Evolutionary conservation across 2,797 vertebrate species (phyloP).

Genomic region (Sciurus vulgaris): DNA sequence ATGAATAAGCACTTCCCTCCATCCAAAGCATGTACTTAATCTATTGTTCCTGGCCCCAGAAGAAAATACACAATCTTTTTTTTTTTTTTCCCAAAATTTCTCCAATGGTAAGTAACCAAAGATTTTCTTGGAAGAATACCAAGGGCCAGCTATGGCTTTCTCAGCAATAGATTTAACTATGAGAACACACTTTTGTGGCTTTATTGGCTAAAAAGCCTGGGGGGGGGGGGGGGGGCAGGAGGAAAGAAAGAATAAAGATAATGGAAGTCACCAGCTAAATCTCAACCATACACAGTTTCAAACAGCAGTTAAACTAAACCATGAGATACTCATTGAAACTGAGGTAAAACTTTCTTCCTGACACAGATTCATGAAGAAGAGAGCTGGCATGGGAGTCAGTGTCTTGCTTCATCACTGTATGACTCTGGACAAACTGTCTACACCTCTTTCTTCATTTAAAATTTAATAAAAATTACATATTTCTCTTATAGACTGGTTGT

Average conservation of each 20-base stretch:
- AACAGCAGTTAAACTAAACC: slow-evolving; percentile 37
- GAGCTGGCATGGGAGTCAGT: fast-evolving
- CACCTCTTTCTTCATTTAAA: not conserved
- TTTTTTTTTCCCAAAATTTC: not conserved
- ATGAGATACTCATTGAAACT: slow-evolving; percentile 44
- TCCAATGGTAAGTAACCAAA: not conserved
- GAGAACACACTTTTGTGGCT: not conserved
- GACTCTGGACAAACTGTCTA: not conserved
- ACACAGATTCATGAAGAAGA: not conserved
- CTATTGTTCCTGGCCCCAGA: not conserved
- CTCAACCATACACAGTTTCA: slow-evolving; percentile 4
- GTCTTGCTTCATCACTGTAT: not conserved
- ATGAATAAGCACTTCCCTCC: not conserved
- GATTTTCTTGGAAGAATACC: slow-evolving; percentile 8
- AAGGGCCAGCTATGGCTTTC: slow-evolving; percentile 12
- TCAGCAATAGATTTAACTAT: not conserved
- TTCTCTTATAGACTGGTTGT: not conserved
- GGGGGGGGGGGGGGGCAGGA: not conserved
- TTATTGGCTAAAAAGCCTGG: not conserved
- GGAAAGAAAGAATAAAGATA: slow-evolving; percentile 39
- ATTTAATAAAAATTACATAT: not conserved
- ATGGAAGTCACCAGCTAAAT: slow-evolving; percentile 45
- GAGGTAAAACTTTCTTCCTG: slow-evolving; percentile 31
- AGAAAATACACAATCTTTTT: slow-evolving; percentile 40
- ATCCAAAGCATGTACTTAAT: slow-evolving; percentile 52